Evolutionary conservation across 35 echinoderm and acorn worm species (phyloP), one percentile per base, ranked within the genome.

Genomic region (Anneissia japonica): DNA sequence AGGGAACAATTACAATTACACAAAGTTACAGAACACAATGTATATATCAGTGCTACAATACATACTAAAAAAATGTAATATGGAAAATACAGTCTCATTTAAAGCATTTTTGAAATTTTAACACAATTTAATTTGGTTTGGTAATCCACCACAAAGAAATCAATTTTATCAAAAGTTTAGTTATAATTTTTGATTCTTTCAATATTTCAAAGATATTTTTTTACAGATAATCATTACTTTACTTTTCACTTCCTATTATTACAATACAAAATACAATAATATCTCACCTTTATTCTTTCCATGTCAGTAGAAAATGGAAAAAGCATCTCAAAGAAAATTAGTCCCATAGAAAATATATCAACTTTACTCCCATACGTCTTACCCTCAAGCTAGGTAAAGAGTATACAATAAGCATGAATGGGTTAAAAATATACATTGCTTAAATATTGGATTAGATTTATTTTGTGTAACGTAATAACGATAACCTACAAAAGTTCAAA

Each of bases 331-430:
- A 97, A 97, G 79, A 97, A 88, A 34, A 97, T 97, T 13, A 97
- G 87, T 33, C 94, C 94, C 74, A 97, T 45, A 6, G 94, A 92
- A 84, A 87, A 97, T n/a, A 97, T 97, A 73, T 97, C 94, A 72
- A 97, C 94, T 82, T 97, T 97, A 73, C 92, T 87, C 30, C 92
- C 94, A 82, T 97, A 97, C 55, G 74, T 90, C 32, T 92, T 46
- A 16, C 94, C 94, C 84, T 79, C 88, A 32, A 97, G 39, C 93
- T 81, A 30, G n/a, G n/a, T n/a, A 23, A 77, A 37, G 11, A 12
- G 23, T 32, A 37, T 13, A 77, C 10, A 77, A 12, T 32, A 77
- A 12, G 6, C 3, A 77, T 10, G 11, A 37, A 3, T 35, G 11
- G 10, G 13, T 32, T n/a, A n/a, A n/a, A n/a, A n/a, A n/a, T n/a